Evolutionary conservation across 2,888 invertebrate genomes (phyloP), one percentile per base, ranked within the genome.

Genomic region (Hemaris fuciformis): DNA sequence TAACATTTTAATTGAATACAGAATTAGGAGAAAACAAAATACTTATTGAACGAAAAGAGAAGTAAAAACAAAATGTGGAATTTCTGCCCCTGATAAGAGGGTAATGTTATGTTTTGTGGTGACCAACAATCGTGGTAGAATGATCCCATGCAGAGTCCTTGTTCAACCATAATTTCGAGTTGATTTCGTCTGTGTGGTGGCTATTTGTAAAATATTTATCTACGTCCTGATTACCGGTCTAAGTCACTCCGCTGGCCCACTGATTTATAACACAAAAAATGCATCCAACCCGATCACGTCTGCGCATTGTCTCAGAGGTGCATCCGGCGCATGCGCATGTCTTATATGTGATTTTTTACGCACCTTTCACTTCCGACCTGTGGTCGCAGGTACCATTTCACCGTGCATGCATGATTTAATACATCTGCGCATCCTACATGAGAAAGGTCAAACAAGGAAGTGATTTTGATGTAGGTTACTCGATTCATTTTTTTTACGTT

Each of bases 351-450:
- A 76, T 87, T 87, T 85, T 88, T 88, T 87, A 82, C 75, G 72
- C 82, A 80, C 87, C 89, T 89, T 89, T 89, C 89, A 87, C 89
- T 88, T 89, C 89, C 89, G 88, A 85, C 81, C 84, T 80, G 78
- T 72, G 77, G 72, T 62, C 64, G 79, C 79, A 83, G 86, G 86
- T 87, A 88, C 80, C 79, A 79, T 79, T 62, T 46, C 57, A 62
- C 48, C 60, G 27, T 87, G 85, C 75, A 38, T 38, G 13, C n/a
- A 69, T 71, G 64, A 65, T 71, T 41, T 59, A 43, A 43, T 59
- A 59, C 45, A 59, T 45, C 57, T 57, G 34, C 10, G 15, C 46
- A 23, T 59, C 34, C 31, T 22, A 15, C 69, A 83, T 85, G 87
- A 80, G 87, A 87, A 87, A 78, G 75, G 71, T 27, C 23, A 31